phyloP scores from a whole-genome alignment of 2,113 vertebrate genomes.

The Canis aureus region DNA sequence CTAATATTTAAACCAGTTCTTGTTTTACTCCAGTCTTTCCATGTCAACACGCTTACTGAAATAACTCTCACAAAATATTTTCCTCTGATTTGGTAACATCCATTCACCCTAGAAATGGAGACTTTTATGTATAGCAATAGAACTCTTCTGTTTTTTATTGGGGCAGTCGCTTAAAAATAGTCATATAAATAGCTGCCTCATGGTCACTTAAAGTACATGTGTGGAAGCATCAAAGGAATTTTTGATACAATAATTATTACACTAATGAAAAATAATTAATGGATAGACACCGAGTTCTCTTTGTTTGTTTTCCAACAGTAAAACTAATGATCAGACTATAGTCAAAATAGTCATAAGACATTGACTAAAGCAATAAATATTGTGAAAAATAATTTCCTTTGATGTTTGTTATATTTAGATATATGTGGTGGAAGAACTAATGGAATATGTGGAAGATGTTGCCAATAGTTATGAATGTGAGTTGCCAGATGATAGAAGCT shows the following conservation, averaged over 20 bases:
- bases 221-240: neutral
- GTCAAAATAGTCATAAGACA: neutral
- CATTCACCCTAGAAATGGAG: neutral
- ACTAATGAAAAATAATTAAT: neutral
- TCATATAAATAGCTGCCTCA: neutral
- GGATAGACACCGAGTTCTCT: neutral
- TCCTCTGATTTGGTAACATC: neutral
- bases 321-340: neutral
- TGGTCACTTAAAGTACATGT: neutral
- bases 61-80: neutral
- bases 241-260: neutral
- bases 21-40: neutral
- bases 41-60: neutral
- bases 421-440: neutral
- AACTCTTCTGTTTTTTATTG: neutral
- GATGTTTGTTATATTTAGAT: neutral
- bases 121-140: neutral
- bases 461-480: neutral
- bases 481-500: neutral
- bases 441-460: neutral
- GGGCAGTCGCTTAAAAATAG: neutral
- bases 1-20: neutral
- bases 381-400: neutral
- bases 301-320: neutral
- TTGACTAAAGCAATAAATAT: neutral